Evolutionary conservation across 2,113 vertebrate species (phyloP).

Genomic region (Scophthalmus maximus): DNA sequence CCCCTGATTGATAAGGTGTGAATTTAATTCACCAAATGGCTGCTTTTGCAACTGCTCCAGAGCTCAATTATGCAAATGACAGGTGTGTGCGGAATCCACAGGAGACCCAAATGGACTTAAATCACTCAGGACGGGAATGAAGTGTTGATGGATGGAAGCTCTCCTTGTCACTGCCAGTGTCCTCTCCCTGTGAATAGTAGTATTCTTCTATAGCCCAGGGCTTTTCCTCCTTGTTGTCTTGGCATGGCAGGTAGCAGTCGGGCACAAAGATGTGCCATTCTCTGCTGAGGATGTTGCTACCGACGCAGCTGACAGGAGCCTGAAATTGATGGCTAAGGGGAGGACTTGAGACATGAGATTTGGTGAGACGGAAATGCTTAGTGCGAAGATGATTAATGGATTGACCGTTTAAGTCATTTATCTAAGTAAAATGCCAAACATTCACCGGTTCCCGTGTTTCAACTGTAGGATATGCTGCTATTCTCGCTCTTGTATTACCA

Average conservation of each 20-base stretch:
- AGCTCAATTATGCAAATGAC: conserved; percentile 81
- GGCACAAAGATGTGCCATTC: conserved; percentile 53
- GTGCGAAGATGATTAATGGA: not conserved
- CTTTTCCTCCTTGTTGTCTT: conserved; percentile 50
- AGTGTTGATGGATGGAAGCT: conserved; percentile 76
- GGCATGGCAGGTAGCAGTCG: conserved; percentile 63
- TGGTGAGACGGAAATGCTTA: conserved; percentile 9
- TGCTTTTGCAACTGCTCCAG: conserved; percentile 64
- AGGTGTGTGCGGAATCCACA: conserved; percentile 61
- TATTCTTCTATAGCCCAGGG: conserved; percentile 58
- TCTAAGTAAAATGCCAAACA: not conserved
- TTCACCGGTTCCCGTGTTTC: not conserved
- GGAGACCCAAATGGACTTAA: conserved; percentile 63
- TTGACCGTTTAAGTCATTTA: not conserved
- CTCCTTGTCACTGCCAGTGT: conserved; percentile 36
- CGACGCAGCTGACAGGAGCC: conserved; percentile 19
- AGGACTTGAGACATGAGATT: not conserved
- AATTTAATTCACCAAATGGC: conserved; percentile 73
- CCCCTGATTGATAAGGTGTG: conserved; percentile 80
- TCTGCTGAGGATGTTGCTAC: conserved; percentile 39
- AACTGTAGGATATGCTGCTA: not conserved
- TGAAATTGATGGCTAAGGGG: conserved; percentile 47
- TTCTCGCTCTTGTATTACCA: not conserved
- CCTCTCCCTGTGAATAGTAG: conserved; percentile 52
- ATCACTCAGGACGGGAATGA: conserved; percentile 74